These are phyloP conservation scores for Carassius carassius DNA, from an alignment of 2,113 vertebrate species.

Conservation along the genomic window DNA sequence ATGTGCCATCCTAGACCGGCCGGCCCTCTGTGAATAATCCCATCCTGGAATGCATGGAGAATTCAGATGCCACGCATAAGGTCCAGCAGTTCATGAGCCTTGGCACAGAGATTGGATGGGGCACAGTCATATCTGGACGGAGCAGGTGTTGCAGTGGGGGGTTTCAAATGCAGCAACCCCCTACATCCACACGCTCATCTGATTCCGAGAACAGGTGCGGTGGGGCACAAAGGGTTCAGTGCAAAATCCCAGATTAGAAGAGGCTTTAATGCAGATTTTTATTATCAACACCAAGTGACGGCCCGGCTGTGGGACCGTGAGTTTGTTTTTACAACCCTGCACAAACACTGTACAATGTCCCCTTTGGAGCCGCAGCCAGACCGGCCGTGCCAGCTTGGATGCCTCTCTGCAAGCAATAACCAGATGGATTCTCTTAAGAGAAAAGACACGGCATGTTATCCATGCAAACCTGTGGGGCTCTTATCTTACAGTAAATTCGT, in stretches of 20 bases:
- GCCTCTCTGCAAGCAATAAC: conserved; percentile 22
- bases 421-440: conserved; percentile 41
- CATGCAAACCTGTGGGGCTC: not conserved
- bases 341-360: conserved; percentile 30
- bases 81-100: not conserved
- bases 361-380: conserved; percentile 13
- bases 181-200: not conserved
- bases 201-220: conserved; percentile 28
- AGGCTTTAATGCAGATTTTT: conserved; percentile 36
- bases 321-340: conserved; percentile 35
- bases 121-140: not conserved
- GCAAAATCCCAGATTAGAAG: conserved; percentile 20
- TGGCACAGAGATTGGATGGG: not conserved
- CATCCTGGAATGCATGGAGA: conserved; percentile 30
- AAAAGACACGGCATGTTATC: conserved; percentile 19
- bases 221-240: conserved; percentile 20
- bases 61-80: conserved; percentile 23
- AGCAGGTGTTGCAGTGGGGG: conserved; percentile 28
- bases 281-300: conserved; percentile 28
- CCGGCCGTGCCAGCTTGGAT: conserved; percentile 32
- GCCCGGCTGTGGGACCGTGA: conserved; percentile 3
- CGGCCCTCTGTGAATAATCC: conserved; percentile 3
- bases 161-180: not conserved
- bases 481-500: conserved; percentile 14
- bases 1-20: conserved; percentile 1